Evolutionary conservation across 2,888 invertebrate species (phyloP).

Genomic region (Amaurobius ferox): DNA sequence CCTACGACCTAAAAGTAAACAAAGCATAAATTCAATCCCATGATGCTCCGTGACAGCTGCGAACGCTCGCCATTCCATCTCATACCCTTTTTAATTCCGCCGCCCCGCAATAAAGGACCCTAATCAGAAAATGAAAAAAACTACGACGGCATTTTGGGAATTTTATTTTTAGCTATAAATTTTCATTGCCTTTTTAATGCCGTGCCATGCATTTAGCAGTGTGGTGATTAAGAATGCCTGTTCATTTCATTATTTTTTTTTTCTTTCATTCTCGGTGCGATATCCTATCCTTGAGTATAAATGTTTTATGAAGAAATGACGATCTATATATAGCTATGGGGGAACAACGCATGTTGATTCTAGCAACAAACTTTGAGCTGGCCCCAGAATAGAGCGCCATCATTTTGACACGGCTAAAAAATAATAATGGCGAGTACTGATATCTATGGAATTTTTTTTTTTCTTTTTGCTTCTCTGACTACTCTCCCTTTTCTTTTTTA

Average conservation of each 20-base stretch:
- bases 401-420: slow-evolving; percentile 70
- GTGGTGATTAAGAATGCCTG: background rate
- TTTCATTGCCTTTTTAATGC: slow-evolving; percentile 61
- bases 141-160: slow-evolving; percentile 1
- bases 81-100: background rate
- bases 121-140: background rate
- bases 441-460: slow-evolving; percentile 66
- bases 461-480: slow-evolving; percentile 28
- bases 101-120: background rate
- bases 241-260: background rate
- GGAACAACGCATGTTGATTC: slow-evolving; percentile 71
- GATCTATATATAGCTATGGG: slow-evolving; percentile 53
- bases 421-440: slow-evolving; percentile 70
- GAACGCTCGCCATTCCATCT: background rate
- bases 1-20: background rate
- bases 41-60: background rate
- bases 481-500: slow-evolving; percentile 26
- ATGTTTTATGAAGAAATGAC: slow-evolving; percentile 70
- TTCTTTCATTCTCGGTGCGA: no score
- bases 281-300: slow-evolving; percentile 41
- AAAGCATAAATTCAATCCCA: background rate
- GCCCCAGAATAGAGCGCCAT: slow-evolving; percentile 63
- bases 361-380: slow-evolving; percentile 56
- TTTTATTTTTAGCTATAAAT: slow-evolving; percentile 71
- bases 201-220: background rate